Evolutionary conservation across 2,797 vertebrate species (phyloP).

Genomic region (Lacerta agilis): DNA sequence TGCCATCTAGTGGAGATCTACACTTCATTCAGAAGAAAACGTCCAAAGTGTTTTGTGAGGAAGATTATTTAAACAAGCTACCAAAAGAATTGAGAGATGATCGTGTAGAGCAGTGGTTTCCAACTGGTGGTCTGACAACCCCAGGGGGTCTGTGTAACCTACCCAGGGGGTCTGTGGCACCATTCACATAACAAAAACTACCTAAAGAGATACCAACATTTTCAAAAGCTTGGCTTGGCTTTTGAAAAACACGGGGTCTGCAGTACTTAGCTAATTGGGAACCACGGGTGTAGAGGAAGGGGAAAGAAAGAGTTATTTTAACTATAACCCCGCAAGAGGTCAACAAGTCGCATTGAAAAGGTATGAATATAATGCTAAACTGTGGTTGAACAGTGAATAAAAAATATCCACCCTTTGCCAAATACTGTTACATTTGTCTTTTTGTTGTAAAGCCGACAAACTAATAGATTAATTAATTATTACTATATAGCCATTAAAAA

Average conservation of each 20-base stretch:
- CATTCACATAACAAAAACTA: no score
- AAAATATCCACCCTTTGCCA: not conserved
- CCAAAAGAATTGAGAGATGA: not conserved
- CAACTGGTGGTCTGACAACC: no score
- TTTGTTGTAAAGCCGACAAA: not conserved
- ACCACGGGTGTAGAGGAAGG: not conserved
- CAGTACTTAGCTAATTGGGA: no score
- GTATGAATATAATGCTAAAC: not conserved
- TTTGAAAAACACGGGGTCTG: no score
- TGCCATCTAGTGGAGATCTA: constrained; percentile 66
- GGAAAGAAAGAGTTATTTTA: not conserved
- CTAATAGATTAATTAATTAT: not conserved
- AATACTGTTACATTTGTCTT: not conserved
- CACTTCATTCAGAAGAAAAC: constrained; percentile 5
- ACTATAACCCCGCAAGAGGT: not conserved
- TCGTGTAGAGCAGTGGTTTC: not conserved
- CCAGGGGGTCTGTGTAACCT: no score
- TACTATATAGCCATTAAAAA: no score
- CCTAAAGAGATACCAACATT: no score
- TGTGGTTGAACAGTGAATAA: not conserved
- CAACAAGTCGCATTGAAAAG: not conserved
- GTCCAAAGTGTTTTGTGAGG: not conserved
- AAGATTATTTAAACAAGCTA: not conserved
- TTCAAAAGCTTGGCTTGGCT: no score
- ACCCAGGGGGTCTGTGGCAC: no score